A percentile compares a stretch with the other conserved stretches of the same genome.
phyloP scores from a whole-genome alignment of 2,797 vertebrate species.

The Acrossocheilus fasciatus region DNA sequence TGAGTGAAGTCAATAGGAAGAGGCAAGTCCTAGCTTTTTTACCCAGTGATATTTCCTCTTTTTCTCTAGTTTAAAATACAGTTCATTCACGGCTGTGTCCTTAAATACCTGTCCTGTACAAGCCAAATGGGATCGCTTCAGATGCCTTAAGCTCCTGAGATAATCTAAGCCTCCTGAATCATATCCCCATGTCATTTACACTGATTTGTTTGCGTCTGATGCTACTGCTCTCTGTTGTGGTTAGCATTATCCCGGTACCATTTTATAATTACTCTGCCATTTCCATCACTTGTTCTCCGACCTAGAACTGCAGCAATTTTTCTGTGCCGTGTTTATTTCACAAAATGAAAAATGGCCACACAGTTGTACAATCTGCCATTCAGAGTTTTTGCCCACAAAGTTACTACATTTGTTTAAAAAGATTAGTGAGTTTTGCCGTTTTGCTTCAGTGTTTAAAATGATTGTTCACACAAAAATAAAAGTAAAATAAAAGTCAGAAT shows the following conservation, averaged over 20 bases:
- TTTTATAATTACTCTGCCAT: conserved; percentile 47
- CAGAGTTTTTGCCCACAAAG: neutral
- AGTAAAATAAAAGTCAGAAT: neutral
- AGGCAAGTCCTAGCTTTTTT: neutral
- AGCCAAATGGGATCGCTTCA: conserved; percentile 55
- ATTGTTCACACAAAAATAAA: neutral
- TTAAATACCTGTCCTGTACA: conserved; percentile 54
- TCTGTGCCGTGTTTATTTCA: neutral
- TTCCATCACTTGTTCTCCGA: neutral
- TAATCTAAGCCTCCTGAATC: conserved; percentile 57
- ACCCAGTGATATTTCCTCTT: conserved; percentile 55
- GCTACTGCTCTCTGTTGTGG: conserved; percentile 24
- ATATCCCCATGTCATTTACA: conserved; percentile 56
- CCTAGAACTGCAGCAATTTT: neutral
- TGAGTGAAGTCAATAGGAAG: conserved; percentile 34
- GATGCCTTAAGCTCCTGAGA: conserved; percentile 49
- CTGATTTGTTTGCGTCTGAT: conserved; percentile 56
- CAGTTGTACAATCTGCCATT: neutral
- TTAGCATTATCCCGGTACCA: conserved; percentile 17
- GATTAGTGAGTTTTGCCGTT: neutral
- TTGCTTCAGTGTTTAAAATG: neutral
- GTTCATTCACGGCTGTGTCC: conserved; percentile 47
- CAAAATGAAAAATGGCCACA: conserved; percentile 4
- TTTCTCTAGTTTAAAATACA: conserved; percentile 45
- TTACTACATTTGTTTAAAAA: neutral